Evolutionary conservation across 1,140 invertebrate species (phyloP), one percentile per base, ranked within the genome.

Genomic region (Himalopsyche phryganea): DNA sequence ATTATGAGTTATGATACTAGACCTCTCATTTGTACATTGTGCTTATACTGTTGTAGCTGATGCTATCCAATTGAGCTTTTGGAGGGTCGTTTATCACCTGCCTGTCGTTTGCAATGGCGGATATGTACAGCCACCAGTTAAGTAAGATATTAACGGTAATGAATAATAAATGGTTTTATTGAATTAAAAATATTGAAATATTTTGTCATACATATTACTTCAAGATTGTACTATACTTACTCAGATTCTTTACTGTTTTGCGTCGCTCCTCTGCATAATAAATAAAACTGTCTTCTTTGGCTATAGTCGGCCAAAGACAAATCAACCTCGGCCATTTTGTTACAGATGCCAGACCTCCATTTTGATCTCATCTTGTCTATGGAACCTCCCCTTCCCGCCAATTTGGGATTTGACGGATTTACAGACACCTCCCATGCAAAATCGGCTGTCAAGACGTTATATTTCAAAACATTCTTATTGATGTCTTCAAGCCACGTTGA

Each of bases 371-470:
- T 14, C 9, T 15, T 19, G 11, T 52, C 58, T 6, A 61, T 50
- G 13, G 19, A n/a, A 14, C 44, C 23, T 1, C 54, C 59, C 13
- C 44, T 50, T 9, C 50, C 49, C 9, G 17, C 32, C 33, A 44
- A 40, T 2, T 45, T 49, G 0, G 45, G 52, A n/a, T 57, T 40
- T n/a, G 33, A 48, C 2, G 48, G 36, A 15, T 60, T 42, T 6
- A 61, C 36, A 47, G 58, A 56, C 14, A 53, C 33, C 5, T 32
- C 56, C 63, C 63, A 65, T 1, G 63, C 49, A 14, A 53, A 57
- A 28, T 65, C 58, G 7, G 63, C 52, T 14, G 49, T 41, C 14
- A 60, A 11, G 4, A 64, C 20, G n/a, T 64, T 60, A 18, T 57
- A 56, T 41, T 57, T 23, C 36, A 57, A 13, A 23, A 40, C 40